Evolutionary conservation across 2,113 vertebrate species (phyloP), one percentile per base, ranked within the genome.

Genomic region (Clinocottus analis): DNA sequence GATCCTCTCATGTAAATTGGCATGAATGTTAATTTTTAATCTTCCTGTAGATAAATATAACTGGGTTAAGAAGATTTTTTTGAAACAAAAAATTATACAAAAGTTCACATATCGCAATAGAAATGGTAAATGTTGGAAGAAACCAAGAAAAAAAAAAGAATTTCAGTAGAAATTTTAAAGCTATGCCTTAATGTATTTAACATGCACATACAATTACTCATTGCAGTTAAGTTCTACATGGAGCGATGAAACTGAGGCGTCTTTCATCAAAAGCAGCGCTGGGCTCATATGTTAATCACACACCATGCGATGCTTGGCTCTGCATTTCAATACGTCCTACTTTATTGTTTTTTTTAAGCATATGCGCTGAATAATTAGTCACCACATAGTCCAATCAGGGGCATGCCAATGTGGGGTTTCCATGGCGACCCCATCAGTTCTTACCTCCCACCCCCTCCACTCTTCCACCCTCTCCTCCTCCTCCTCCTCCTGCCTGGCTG

Each of bases 281-380:
- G 73, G 78, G 75, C 86, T 90, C 83, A 33, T 90, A 86, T 91
- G 89, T 86, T 93, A 92, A 92, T 93, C 85, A 84, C 87, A 79
- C 86, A 63, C 72, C 77, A 82, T 51, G 74, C 58, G 27, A 89
- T 79, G 89, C 83, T 89, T n/a, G 78, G 82, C 84, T 90, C 89
- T 90, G 88, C 89, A 94, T 94, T 85, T 94, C 86, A 92, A 92
- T 92, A 92, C 85, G 89, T 89, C 91, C 91, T 78, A 90, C 92
- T 92, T 94, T 91, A 92, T 92, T 93, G 92, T 91, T 90, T 90
- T 92, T 87, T 89, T 92, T 90, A 91, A 94, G 90, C 87, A 91
- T 93, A 94, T 91, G 93, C 91, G 77, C 86, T 89, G 92, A 92
- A 94, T 94, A 94, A 94, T 92, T 94, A 94, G 93, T 90, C 88